Evolutionary conservation across 2,888 invertebrate genomes (phyloP).

Genomic region (Apoderus coryli): DNA sequence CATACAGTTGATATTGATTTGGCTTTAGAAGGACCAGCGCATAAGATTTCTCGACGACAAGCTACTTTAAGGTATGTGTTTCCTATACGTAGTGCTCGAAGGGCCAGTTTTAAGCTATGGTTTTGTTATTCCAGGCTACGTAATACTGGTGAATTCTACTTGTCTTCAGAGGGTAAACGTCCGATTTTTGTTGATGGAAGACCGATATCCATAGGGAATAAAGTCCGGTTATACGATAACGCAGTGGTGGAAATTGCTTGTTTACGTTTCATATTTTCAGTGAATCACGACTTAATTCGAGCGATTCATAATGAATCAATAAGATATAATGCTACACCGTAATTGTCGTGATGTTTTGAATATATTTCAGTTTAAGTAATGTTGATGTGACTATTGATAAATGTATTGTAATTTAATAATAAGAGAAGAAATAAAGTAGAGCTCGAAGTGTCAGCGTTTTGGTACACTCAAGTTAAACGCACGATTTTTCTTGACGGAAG

Average conservation of each 20-base stretch:
- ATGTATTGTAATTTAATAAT: no score
- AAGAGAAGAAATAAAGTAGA: no score
- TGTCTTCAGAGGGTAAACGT: slow-evolving; percentile 88
- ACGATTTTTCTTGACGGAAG: no score
- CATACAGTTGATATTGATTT: slow-evolving; percentile 87
- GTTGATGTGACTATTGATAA: no score
- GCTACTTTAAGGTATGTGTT: slow-evolving; percentile 56
- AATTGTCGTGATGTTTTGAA: no score
- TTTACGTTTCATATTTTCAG: slow-evolving; percentile 80
- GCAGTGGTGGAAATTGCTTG: slow-evolving; percentile 91
- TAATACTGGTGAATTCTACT: slow-evolving; percentile 88
- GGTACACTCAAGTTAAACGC: no score
- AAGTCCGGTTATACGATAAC: slow-evolving; percentile 83
- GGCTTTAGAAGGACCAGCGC: slow-evolving; percentile 84
- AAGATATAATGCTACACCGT: slow-evolving; percentile 63
- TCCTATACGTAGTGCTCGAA: neutral
- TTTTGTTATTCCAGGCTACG: slow-evolving; percentile 41
- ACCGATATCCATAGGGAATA: slow-evolving; percentile 76
- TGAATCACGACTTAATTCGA: slow-evolving; percentile 83
- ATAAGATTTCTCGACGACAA: slow-evolving; percentile 85
- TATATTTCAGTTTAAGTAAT: no score
- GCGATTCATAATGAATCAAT: slow-evolving; percentile 80
- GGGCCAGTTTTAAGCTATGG: slow-evolving; percentile 3
- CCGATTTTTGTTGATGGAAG: slow-evolving; percentile 90
- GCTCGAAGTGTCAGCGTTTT: no score